phyloP scores from a whole-genome alignment of 2,797 vertebrate species.

The Lacerta bilineata region DNA sequence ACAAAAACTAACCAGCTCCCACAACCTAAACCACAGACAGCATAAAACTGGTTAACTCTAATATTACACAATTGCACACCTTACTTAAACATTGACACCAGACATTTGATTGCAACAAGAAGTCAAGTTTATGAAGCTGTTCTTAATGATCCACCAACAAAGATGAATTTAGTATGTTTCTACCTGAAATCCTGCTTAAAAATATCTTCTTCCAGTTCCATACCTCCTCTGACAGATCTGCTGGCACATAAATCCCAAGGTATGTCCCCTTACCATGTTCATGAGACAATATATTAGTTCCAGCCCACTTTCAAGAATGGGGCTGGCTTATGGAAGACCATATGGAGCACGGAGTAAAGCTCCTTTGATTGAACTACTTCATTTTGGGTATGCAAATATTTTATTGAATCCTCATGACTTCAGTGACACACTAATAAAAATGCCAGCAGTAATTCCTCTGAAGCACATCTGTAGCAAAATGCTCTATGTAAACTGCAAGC shows the following conservation, averaged over 20 bases:
- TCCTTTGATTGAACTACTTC: background rate
- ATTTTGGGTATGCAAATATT: background rate
- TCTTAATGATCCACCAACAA: slow-evolving; percentile 1
- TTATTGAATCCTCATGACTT: background rate
- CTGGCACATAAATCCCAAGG: background rate
- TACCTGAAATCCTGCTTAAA: background rate
- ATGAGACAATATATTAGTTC: background rate
- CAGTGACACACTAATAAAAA: background rate
- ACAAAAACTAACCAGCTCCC: too few species aligned
- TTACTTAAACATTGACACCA: background rate
- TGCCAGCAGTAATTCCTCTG: background rate
- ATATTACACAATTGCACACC: background rate
- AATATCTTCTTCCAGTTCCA: background rate
- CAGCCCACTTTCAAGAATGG: background rate
- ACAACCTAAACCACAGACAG: background rate
- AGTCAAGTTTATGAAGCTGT: slow-evolving; percentile 1
- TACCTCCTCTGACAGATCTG: background rate
- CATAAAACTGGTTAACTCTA: background rate
- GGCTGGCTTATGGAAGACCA: background rate
- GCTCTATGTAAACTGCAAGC: background rate
- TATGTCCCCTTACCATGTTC: too few species aligned
- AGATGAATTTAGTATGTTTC: background rate
- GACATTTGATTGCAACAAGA: background rate
- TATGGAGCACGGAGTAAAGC: background rate
- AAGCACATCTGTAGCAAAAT: too few species aligned